Evolutionary conservation across 2,888 invertebrate species (phyloP).

Genomic region (Xestia c-nigrum): DNA sequence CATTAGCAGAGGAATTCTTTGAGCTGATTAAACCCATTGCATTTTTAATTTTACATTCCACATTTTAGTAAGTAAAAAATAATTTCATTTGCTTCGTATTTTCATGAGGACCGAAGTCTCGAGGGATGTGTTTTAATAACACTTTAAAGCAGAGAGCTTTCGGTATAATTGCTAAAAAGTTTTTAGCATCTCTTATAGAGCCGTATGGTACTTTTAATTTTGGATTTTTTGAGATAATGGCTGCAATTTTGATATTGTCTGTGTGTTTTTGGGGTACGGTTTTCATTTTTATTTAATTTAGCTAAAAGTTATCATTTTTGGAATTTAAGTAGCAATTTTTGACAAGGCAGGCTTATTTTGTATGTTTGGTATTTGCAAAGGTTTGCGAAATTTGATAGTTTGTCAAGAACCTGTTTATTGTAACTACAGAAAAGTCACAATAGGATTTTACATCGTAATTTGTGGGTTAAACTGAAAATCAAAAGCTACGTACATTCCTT

Average conservation of each 20-base stretch:
- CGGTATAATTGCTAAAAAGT: conserved; percentile 71
- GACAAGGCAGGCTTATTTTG: neutral
- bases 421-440: neutral
- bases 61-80: conserved; percentile 54
- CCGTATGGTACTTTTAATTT: conserved; percentile 39
- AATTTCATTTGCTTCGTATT: conserved; percentile 61
- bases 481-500: neutral
- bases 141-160: conserved; percentile 68
- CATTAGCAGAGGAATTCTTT: conserved; percentile 34
- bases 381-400: neutral
- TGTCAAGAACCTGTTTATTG: neutral
- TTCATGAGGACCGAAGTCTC: conserved; percentile 58
- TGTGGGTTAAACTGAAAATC: no score
- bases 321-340: neutral
- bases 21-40: conserved; percentile 50
- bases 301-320: neutral
- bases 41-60: conserved; percentile 47
- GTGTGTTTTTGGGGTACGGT: neutral
- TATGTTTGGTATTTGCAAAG: neutral
- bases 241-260: neutral
- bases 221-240: conserved; percentile 15
- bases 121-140: conserved; percentile 70
- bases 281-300: neutral
- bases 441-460: neutral
- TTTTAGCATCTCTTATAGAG: conserved; percentile 39